Conservation (phyloP, 2,888 invertebrate genomes). For the Caenorhabditis uteleia region DNA sequence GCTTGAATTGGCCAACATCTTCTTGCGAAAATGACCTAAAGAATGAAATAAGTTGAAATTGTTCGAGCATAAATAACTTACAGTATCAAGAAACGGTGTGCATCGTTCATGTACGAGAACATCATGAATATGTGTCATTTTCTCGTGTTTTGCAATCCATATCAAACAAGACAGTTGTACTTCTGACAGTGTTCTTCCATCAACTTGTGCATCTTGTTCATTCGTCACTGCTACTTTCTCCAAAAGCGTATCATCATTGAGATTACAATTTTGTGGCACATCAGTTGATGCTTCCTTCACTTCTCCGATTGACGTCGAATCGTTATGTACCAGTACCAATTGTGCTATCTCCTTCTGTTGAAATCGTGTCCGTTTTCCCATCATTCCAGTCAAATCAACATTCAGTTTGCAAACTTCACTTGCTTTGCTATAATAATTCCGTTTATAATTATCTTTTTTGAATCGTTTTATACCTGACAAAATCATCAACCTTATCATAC, state of each 20-base stretch:
- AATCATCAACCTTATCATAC: slow-evolving; percentile 25
- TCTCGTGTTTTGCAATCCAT: slow-evolving; percentile 77
- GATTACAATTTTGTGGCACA: slow-evolving; percentile 74
- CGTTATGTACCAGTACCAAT: slow-evolving; percentile 71
- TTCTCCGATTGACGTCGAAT: not conserved
- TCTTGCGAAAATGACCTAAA: slow-evolving; percentile 76
- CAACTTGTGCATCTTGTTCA: slow-evolving; percentile 66
- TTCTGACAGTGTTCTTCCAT: slow-evolving; percentile 14
- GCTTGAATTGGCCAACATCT: slow-evolving; percentile 82
- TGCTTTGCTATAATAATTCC: slow-evolving; percentile 16
- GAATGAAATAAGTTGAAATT: slow-evolving; percentile 1
- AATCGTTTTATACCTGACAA: slow-evolving; percentile 1
- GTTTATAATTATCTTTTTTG: not conserved
- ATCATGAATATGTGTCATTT: slow-evolving; percentile 80
- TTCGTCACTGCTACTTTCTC: slow-evolving; percentile 78
- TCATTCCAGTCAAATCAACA: slow-evolving; percentile 73
- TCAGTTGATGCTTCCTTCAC: slow-evolving; percentile 13
- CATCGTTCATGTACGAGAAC: slow-evolving; percentile 83
- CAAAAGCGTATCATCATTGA: slow-evolving; percentile 86
- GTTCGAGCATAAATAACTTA: slow-evolving; percentile 10
- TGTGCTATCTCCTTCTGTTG: slow-evolving; percentile 85
- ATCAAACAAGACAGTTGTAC: slow-evolving; percentile 79
- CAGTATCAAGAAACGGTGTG: slow-evolving; percentile 77
- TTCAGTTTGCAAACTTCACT: slow-evolving; percentile 21
- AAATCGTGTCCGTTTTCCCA: slow-evolving; percentile 88